Base-by-base conservation (phyloP, 2,797 vertebrate species). In the Cynodonichthys magdalenae region DNA sequence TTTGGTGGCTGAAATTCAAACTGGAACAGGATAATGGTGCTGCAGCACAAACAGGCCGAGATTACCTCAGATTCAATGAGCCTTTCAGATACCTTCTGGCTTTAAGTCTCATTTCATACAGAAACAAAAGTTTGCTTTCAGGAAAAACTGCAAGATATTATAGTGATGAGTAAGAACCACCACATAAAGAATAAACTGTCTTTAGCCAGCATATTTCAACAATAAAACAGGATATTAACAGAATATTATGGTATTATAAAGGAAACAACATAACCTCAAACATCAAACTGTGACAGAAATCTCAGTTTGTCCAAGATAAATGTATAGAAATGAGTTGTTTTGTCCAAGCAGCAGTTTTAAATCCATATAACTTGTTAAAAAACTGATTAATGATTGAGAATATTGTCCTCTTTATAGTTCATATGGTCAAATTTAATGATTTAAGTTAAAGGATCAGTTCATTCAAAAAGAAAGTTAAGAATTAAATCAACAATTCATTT, bases 1-100 rank as follows among this genome's bases (percentile, higher is more conserved):
- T 51, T n/a, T 12, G 24, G 19, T 10, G 15, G 27, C 60, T 57
- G 58, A 39, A 60, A 74, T 46, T 63, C 72, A 58, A 60, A 82
- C 6, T 27, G 63, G 44, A 62, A 61, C 53, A 15, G 71, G 55
- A 44, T 44, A 34, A 69, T 53, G 77, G 29, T 49, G 52, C 48
- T 17, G 53, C 57, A 49, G 52, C 4, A 52, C 51, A 31, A 47
- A 45, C 59, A 72, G 79, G 79, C 84, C 75, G 49, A 0, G 60
- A 0, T 54, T 4, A 10, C 48, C 54, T 24, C 58, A 48, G 27
- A 17, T 62, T 15, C 20, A 59, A 7, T 24, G 52, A n/a, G 41
- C n/a, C 60, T 11, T 12, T 48, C 18, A 52, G 9, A 51, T 17
- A 52, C 45, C 36, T 28, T 34, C 17, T 62, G 18, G 52, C 15